Base-by-base conservation (phyloP, 2,797 vertebrate species). In the Spinibarbus caldwelli region DNA sequence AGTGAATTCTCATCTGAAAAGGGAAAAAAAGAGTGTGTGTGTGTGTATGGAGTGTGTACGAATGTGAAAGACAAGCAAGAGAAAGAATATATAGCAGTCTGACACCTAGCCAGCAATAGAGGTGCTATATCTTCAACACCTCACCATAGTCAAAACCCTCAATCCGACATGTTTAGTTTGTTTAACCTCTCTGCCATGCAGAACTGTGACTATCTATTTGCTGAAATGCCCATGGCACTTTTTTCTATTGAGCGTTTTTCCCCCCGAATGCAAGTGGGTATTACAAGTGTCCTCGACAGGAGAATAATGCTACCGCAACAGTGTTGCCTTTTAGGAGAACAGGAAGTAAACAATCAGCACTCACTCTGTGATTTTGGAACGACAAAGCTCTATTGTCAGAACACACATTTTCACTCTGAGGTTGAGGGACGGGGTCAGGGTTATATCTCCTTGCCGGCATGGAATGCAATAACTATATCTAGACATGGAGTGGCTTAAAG, bases 381-480 rank as follows among this genome's bases (percentile, higher is more conserved):
- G 54, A 81, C 23, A 70, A 68, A 36, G 73, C 31, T 70, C 4
- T 81, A 38, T 80, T 80, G 62, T 67, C 45, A 54, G 15, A 41
- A 11, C 12, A 76, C 1, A 3, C 62, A 66, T 66, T 76, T 76
- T 70, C 5, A 29, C 3, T 49, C 19, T n/a, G 1, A 36, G 6
- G 26, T 64, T 43, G 62, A 62, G 7, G 8, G 12, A 29, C 64
- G 2, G 62, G 57, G 62, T 68, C 45, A 52, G 78, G 21, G 31
- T 45, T 64, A 6, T 45, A 57, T 38, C 62, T 66, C 15, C 62
- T 19, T 66, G 62, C 57, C 1, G 1, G 4, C n/a, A 59, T 26
- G n/a, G n/a, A 4, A 19, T 34, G 15, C 15, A 19, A 34, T 66
- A 17, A 31, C 29, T 19, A 64, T 64, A 31, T 31, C 62, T 64